These are phyloP conservation scores for Trachelus troglodyta DNA, from an alignment of 2,888 invertebrate species.

Conservation along the genomic window DNA sequence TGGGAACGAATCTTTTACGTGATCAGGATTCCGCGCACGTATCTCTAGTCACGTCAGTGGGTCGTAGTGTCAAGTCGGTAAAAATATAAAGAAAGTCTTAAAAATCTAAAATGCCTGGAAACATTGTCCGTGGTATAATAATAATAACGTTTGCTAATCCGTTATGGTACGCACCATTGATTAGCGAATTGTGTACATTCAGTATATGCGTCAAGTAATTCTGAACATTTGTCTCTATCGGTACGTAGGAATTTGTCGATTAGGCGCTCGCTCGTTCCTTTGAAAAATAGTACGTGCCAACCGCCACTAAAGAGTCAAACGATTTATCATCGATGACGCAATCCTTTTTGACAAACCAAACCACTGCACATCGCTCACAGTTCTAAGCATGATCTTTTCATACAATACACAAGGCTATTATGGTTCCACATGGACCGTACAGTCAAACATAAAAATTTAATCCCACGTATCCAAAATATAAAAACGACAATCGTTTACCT, in stretches of 20 bases:
- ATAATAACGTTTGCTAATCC: not conserved
- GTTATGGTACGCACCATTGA: not conserved
- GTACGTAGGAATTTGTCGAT: conserved; percentile 18
- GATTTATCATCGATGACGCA: conserved; percentile 48
- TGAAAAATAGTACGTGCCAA: conserved; percentile 42
- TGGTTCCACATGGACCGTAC: not conserved
- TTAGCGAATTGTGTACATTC: not conserved
- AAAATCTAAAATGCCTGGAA: not conserved
- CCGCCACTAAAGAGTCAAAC: conserved; percentile 26
- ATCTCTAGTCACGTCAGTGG: not conserved
- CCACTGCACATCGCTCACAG: conserved; percentile 12
- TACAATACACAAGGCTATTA: not conserved
- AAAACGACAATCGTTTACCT: not conserved
- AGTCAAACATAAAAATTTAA: not conserved
- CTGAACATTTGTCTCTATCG: not conserved
- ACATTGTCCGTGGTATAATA: not conserved
- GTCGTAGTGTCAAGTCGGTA: not conserved
- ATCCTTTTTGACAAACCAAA: conserved; percentile 24
- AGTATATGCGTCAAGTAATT: not conserved
- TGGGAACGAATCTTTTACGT: not conserved
- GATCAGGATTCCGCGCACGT: not conserved
- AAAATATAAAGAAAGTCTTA: not conserved
- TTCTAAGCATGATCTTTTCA: not conserved
- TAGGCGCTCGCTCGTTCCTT: conserved; percentile 18
- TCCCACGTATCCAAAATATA: not conserved